phyloP scores from a whole-genome alignment of 1,140 invertebrate genomes.

The Nephotettix cincticeps region DNA sequence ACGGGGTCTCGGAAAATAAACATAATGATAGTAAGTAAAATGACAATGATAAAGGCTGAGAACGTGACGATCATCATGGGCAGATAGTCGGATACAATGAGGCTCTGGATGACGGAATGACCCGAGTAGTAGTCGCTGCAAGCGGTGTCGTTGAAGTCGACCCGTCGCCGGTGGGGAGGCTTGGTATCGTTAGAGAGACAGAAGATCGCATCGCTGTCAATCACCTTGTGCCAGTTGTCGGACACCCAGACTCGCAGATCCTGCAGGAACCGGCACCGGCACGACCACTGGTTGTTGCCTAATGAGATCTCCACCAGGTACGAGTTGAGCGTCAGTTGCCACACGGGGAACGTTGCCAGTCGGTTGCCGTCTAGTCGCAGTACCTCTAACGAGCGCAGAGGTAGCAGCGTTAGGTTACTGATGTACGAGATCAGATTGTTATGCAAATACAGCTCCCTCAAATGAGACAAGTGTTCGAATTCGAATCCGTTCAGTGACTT shows the following conservation, averaged over 20 bases:
- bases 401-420: slow-evolving; percentile 76
- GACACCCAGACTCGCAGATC: slow-evolving; percentile 80
- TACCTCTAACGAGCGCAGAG: slow-evolving; percentile 74
- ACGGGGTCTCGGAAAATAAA: slow-evolving; percentile 83
- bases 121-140: slow-evolving; percentile 82
- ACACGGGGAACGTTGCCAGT: slow-evolving; percentile 76
- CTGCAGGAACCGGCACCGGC: slow-evolving; percentile 86
- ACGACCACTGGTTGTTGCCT: slow-evolving; percentile 83
- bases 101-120: slow-evolving; percentile 77
- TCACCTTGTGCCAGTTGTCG: slow-evolving; percentile 75
- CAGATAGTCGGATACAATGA: slow-evolving; percentile 80
- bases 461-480: slow-evolving; percentile 78
- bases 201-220: slow-evolving; percentile 73
- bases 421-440: slow-evolving; percentile 80
- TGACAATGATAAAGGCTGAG: slow-evolving; percentile 68
- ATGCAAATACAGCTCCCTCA: slow-evolving; percentile 84
- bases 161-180: slow-evolving; percentile 65
- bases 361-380: slow-evolving; percentile 83
- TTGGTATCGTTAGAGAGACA: slow-evolving; percentile 76
- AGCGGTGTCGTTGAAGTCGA: slow-evolving; percentile 78
- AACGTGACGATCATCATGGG: slow-evolving; percentile 75
- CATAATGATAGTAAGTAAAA: slow-evolving; percentile 69
- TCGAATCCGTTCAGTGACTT: slow-evolving; percentile 81
- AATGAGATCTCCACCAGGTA: slow-evolving; percentile 70
- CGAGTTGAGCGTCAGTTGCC: slow-evolving; percentile 74